These are phyloP conservation scores for Columba livia DNA, from an alignment of 2,113 vertebrate genomes.

Conservation along the genomic window DNA sequence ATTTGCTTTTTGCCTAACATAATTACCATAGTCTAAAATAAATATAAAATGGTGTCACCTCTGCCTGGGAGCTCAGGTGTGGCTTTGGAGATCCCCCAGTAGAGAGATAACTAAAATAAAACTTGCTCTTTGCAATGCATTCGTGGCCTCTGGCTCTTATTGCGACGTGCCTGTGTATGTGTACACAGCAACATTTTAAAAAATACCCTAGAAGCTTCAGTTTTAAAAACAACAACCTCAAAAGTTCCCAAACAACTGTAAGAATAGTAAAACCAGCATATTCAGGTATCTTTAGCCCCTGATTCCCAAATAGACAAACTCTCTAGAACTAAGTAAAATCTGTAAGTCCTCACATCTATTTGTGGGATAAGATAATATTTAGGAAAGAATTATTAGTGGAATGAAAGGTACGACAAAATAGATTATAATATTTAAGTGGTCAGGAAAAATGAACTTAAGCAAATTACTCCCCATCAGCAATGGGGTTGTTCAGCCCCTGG, in stretches of 20 bases:
- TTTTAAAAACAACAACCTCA: not conserved
- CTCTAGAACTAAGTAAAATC: not conserved
- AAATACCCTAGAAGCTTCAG: not conserved
- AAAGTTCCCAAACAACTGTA: not conserved
- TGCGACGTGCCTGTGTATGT: too few species aligned
- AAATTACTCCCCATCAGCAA: not conserved
- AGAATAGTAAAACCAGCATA: not conserved
- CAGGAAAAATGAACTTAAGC: not conserved
- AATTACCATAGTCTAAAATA: too few species aligned
- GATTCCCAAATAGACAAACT: not conserved
- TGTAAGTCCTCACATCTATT: not conserved
- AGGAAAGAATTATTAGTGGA: not conserved
- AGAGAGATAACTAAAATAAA: too few species aligned
- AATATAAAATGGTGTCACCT: too few species aligned
- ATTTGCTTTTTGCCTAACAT: too few species aligned
- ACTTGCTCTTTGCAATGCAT: too few species aligned
- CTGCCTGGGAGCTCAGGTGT: too few species aligned
- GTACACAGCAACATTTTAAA: not conserved
- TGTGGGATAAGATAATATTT: not conserved
- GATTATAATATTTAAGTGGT: not conserved
- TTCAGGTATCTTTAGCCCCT: not conserved
- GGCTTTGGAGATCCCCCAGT: too few species aligned
- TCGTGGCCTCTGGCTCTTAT: too few species aligned
- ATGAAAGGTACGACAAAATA: not conserved
- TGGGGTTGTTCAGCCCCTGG: not conserved